These are phyloP conservation scores for Diachrysia chrysitis DNA, from an alignment of 2,888 invertebrate species.

Conservation along the genomic window DNA sequence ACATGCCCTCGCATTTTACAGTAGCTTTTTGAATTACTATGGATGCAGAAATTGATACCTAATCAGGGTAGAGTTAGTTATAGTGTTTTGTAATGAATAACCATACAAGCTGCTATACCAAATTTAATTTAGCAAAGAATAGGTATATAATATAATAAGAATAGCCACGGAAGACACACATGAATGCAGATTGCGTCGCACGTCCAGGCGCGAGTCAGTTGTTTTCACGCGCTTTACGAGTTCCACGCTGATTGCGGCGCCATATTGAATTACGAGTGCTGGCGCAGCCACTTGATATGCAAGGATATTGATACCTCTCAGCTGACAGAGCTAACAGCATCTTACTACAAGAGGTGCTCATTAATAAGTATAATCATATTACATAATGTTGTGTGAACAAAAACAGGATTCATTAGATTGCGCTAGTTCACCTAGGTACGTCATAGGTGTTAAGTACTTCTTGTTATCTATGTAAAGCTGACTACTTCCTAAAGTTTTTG, in stretches of 20 bases:
- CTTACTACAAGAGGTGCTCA: slow-evolving; percentile 19
- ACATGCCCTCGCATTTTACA: background rate
- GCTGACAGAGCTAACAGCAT: slow-evolving; percentile 23
- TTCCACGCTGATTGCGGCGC: slow-evolving; percentile 53
- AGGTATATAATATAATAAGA: too few species aligned
- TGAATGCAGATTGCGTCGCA: slow-evolving; percentile 1
- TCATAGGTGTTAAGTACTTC: too few species aligned
- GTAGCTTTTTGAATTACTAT: background rate
- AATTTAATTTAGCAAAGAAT: too few species aligned
- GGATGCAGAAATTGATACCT: background rate
- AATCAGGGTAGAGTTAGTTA: too few species aligned
- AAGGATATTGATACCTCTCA: slow-evolving; percentile 44
- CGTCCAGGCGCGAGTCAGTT: slow-evolving; percentile 48
- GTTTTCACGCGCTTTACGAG: slow-evolving; percentile 53
- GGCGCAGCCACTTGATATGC: slow-evolving; percentile 20
- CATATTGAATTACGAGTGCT: slow-evolving; percentile 40
- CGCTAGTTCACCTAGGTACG: too few species aligned
- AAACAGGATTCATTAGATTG: too few species aligned
- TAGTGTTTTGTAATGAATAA: too few species aligned
- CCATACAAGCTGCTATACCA: too few species aligned
- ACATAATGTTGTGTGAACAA: slow-evolving; percentile 9
- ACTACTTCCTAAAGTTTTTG: too few species aligned
- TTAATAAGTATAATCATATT: slow-evolving; percentile 29
- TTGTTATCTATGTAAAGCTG: too few species aligned
- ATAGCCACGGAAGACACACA: too few species aligned